Evolutionary conservation across 2,113 vertebrate genomes (phyloP), one percentile per base, ranked within the genome.

Genomic region (Isichthys henryi): DNA sequence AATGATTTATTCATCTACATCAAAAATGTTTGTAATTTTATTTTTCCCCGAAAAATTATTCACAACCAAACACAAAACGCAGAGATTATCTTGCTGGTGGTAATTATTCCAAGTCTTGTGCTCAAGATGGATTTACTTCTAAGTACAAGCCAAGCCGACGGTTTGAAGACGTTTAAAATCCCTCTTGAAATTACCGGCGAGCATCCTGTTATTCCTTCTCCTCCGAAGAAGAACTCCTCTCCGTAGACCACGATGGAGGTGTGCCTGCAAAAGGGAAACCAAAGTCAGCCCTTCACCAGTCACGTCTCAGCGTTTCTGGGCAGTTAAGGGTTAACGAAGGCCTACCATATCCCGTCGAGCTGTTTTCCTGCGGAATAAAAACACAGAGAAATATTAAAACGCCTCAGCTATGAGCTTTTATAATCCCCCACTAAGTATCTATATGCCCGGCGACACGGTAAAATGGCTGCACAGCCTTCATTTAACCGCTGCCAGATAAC

Each of bases 311-410:
- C 53, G 15, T 80, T 39, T 27, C 43, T 53, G 52, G 9, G n/a
- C 83, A 5, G 13, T n/a, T 86, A n/a, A 50, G 88, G 21, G 35
- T 6, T 31, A n/a, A n/a, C 45, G 48, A 23, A 9, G 49, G 96
- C 97, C 97, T 94, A 99, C 98, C 98, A 99, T 94, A 99, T 97
- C 91, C 98, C 98, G 94, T 99, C 98, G 88, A 99, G 96, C 88
- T 98, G 97, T 93, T 97, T 98, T 88, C 98, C 98, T 98, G 95
- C 90, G 82, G 94, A 88, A 95, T 89, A 93, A 45, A 13, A 93
- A 92, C 11, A 80, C 13, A 35, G 27, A 31, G 10, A 43, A 17
- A 17, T 39, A 92, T 15, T 35, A 31, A 88, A 88, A 56, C 7
- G 10, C 23, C n/a, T 62, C 19, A 49, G 11, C 21, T 27, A 27